Evolutionary conservation across 2,888 invertebrate species (phyloP).

Genomic region (Eristalinus sepulchralis): DNA sequence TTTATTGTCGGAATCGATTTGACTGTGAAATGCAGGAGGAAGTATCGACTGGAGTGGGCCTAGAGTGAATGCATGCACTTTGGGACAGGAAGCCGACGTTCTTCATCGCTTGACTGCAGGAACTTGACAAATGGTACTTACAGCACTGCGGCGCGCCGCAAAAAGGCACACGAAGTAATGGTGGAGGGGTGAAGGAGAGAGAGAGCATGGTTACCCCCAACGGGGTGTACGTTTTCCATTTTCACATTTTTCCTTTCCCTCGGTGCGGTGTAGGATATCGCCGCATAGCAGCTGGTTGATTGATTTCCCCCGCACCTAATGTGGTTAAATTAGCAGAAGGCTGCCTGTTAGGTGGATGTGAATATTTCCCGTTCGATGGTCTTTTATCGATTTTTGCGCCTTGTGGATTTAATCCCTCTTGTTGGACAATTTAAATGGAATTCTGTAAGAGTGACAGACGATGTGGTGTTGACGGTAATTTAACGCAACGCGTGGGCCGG

Average conservation of each 20-base stretch:
- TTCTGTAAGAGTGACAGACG: not conserved
- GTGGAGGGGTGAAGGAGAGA: not conserved
- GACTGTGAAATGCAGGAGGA: not conserved
- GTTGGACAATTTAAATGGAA: not conserved
- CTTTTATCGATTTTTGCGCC: not conserved
- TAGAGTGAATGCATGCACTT: not conserved
- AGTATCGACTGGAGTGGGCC: not conserved
- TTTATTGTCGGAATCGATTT: not conserved
- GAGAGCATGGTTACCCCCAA: conserved; percentile 17
- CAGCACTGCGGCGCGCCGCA: not conserved
- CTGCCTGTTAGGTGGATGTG: conserved; percentile 22
- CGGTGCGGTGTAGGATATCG: conserved; percentile 16
- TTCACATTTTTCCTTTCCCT: not conserved
- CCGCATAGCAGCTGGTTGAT: conserved; percentile 31
- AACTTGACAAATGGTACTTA: conserved; percentile 44
- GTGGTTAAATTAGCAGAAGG: conserved; percentile 53
- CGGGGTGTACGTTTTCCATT: conserved; percentile 7
- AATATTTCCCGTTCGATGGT: not conserved
- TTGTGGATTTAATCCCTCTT: not conserved
- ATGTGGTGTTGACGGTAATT: not conserved
- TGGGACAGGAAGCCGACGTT: not conserved
- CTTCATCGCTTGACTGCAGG: not conserved
- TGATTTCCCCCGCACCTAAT: conserved; percentile 44
- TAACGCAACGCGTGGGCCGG: no score
- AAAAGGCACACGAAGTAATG: not conserved